Conservation (phyloP, 2,797 vertebrate genomes). For the Mormyrops boulengeri region DNA sequence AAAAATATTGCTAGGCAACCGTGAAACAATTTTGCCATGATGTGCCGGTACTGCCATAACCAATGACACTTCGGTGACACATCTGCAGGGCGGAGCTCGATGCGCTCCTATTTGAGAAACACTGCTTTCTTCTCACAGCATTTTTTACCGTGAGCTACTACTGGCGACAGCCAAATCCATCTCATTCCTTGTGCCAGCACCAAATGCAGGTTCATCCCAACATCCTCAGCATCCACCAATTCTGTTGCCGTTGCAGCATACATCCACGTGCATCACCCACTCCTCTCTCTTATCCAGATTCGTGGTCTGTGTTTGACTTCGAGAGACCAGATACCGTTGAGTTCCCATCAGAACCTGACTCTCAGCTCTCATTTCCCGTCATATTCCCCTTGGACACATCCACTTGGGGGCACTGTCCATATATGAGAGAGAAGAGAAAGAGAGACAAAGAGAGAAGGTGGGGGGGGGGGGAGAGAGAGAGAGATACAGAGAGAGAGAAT, state of each 20-base stretch:
- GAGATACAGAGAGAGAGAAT: slow-evolving; percentile 15
- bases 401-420: slow-evolving; percentile 24
- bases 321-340: background rate
- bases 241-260: background rate
- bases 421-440: slow-evolving; percentile 16
- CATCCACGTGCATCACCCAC: background rate
- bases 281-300: slow-evolving; percentile 28
- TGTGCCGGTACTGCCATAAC: background rate
- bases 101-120: background rate
- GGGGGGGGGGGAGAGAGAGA: background rate
- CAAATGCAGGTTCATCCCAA: background rate
- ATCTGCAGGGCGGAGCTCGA: background rate
- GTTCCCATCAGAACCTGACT: slow-evolving; percentile 22
- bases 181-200: background rate
- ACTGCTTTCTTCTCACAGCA: background rate
- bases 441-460: background rate
- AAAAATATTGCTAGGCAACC: background rate
- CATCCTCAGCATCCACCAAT: background rate
- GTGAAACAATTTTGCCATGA: background rate
- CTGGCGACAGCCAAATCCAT: background rate
- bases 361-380: slow-evolving; percentile 37
- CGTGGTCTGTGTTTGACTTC: slow-evolving; percentile 39
- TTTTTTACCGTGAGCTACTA: background rate
- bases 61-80: background rate
- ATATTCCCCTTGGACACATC: slow-evolving; percentile 31